These are phyloP conservation scores for Endomychus coccineus DNA, from an alignment of 2,888 invertebrate genomes.

Conservation along the genomic window DNA sequence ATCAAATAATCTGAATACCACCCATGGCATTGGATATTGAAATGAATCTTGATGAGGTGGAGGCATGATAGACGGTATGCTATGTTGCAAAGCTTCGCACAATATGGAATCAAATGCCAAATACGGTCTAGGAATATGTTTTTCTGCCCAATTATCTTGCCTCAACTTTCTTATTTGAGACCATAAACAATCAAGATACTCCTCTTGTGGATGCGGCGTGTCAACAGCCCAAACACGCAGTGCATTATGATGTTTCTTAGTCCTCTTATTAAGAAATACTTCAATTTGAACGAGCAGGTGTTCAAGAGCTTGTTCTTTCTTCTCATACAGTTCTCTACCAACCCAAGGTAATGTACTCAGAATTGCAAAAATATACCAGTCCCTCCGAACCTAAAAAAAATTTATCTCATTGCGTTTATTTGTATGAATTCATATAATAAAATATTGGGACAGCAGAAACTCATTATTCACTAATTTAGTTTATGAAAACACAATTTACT, in stretches of 20 bases:
- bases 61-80: conserved; percentile 81
- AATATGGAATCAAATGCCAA: conserved; percentile 90
- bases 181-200: conserved; percentile 95
- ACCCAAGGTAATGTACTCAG: conserved; percentile 93
- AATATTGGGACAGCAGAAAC: no score
- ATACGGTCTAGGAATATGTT: conserved; percentile 92
- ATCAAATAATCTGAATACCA: conserved; percentile 95
- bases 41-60: conserved; percentile 89
- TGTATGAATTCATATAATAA: no score
- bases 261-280: conserved; percentile 84
- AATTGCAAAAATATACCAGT: conserved; percentile 83
- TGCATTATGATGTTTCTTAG: conserved; percentile 88
- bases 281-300: conserved; percentile 85
- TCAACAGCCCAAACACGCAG: conserved; percentile 93
- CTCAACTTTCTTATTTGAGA: conserved; percentile 85
- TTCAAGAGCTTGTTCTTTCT: conserved; percentile 89
- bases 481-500: no score
- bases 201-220: conserved; percentile 91
- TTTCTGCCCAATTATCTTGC: conserved; percentile 94
- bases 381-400: conserved; percentile 51
- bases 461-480: no score
- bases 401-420: no score
- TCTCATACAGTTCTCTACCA: conserved; percentile 90
- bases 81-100: conserved; percentile 94
- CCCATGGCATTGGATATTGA: conserved; percentile 89